These are phyloP conservation scores for Drosophila sordidapex DNA, from an alignment of 2,888 invertebrate genomes.

Conservation along the genomic window DNA sequence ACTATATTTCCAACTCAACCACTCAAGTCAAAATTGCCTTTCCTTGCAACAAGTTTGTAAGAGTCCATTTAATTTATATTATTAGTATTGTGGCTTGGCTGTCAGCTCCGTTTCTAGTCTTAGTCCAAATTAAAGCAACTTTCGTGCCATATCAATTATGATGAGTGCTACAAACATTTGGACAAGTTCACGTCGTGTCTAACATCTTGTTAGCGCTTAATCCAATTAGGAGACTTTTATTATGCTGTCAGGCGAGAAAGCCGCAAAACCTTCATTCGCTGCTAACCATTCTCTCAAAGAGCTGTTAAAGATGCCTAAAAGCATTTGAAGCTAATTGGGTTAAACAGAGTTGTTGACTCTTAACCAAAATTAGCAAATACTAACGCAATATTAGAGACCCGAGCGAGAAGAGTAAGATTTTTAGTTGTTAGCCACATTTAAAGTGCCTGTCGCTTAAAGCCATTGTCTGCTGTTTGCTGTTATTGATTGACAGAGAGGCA, in stretches of 20 bases:
- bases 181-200: constrained; percentile 36
- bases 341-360: constrained; percentile 31
- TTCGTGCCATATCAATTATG: constrained; percentile 16
- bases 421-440: constrained; percentile 22
- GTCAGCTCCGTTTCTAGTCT: neutral
- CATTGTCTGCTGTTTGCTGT: neutral
- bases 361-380: constrained; percentile 18
- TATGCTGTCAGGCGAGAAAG: constrained; percentile 17
- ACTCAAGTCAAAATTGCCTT: neutral
- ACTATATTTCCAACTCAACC: neutral
- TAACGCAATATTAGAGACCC: constrained; percentile 12
- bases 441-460: constrained; percentile 50
- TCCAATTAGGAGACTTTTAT: constrained; percentile 58
- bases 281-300: constrained; percentile 6
- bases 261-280: neutral
- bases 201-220: constrained; percentile 46
- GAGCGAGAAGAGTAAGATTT: constrained; percentile 28
- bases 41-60: neutral
- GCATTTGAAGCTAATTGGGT: constrained; percentile 43
- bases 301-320: constrained; percentile 40
- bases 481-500: constrained; percentile 54
- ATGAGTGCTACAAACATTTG: constrained; percentile 17
- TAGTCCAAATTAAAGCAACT: neutral
- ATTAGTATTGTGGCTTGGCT: neutral
- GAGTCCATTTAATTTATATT: neutral